Base-by-base conservation (phyloP, 2,888 invertebrate genomes). In the Thera obeliscata region DNA sequence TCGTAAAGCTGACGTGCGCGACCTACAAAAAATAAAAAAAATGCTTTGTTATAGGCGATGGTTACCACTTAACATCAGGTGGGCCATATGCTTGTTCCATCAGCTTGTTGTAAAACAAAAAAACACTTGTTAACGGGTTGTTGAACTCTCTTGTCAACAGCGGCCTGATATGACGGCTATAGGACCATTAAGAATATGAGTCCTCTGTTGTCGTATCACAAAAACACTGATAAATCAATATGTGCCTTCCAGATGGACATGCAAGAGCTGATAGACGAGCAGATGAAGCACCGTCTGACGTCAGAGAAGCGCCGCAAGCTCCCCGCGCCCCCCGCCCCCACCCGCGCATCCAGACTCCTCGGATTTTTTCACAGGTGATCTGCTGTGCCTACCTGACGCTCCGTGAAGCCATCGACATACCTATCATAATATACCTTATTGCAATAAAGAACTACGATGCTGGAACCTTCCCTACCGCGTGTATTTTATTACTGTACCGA, bases 241-340 rank as follows among this genome's bases (percentile, higher is more conserved):
- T 2, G 8, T 69, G 36, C 33, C 60, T 92, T 93, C 5, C 94
- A 98, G 97, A 97, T 98, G 96, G 98, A 98, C 87, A 98, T 98
- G 97, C 98, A 98, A 82, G 97, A 97, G 82, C 93, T 98, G 55
- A 95, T 98, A 69, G 97, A 98, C 78, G 98, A 98, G 81, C 98
- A 98, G 87, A 96, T 98, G 95, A 96, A 96, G 73, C 96, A 95
- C 81, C 98, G 98, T 91, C 93, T 98, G 76, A 95, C 96, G 69
- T 95, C 95, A 64, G 94, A 96, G 90, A 89, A 95, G 78, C 91
- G 94, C 63, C 79, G 91, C 80, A 88, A 94, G 81, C 86, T 94
- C 61, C 90, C 89, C 0, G 94, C 87, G 43, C 94, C 94, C 22
- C 70, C 82, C 4, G 81, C 85, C 0, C 88, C 90, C 46, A 89